Evolutionary conservation across 1,140 invertebrate genomes (phyloP).

Genomic region (Drosophila kanapiae): DNA sequence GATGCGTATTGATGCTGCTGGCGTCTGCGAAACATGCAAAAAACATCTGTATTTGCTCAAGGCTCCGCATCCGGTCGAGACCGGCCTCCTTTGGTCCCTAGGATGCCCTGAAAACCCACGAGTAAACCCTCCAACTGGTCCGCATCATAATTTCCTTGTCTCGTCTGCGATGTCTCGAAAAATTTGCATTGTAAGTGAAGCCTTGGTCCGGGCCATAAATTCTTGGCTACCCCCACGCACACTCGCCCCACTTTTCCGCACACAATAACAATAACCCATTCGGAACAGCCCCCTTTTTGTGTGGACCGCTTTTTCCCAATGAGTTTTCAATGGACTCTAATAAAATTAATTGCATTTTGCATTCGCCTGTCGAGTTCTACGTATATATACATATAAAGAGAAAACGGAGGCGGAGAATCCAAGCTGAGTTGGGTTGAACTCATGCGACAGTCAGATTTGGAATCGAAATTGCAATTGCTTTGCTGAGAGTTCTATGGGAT

Average conservation of each 20-base stretch:
- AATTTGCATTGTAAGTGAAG: constrained; percentile 65
- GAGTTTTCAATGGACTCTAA: constrained; percentile 63
- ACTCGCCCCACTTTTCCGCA: not conserved
- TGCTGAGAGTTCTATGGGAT: constrained; percentile 1
- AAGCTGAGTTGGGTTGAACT: constrained; percentile 29
- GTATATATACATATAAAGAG: constrained; percentile 9
- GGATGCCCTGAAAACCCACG: constrained; percentile 20
- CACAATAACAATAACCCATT: not conserved
- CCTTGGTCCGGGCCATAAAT: constrained; percentile 49
- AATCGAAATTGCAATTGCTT: constrained; percentile 34
- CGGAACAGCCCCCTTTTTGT: not conserved
- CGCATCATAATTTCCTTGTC: constrained; percentile 55
- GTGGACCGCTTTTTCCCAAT: constrained; percentile 40
- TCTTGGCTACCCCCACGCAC: constrained; percentile 3
- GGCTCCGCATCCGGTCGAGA: constrained; percentile 60
- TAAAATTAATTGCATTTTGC: constrained; percentile 69
- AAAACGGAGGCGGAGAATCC: not conserved
- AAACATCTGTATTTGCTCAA: constrained; percentile 76
- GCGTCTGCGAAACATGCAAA: constrained; percentile 68
- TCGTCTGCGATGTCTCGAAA: constrained; percentile 31
- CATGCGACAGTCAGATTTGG: constrained; percentile 44
- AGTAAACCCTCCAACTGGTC: constrained; percentile 39
- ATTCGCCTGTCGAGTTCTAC: constrained; percentile 47
- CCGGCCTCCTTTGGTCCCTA: constrained; percentile 19
- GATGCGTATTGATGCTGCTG: constrained; percentile 79